Base-by-base conservation (phyloP, 2,888 invertebrate species). In the Ophion costatus region DNA sequence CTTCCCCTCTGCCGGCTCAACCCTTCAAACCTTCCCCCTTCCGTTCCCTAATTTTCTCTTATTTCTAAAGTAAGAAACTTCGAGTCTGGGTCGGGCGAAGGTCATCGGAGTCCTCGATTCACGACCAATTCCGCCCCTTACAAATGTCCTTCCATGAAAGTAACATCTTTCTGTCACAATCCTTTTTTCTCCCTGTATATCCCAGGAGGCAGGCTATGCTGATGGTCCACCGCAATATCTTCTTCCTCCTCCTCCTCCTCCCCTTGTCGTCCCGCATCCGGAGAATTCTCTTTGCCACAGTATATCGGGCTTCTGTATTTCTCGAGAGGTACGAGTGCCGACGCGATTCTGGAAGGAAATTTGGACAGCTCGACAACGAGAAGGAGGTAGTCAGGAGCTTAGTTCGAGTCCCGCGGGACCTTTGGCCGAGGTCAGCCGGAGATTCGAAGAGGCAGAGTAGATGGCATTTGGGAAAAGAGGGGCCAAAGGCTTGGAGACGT, bases 61-160 rank as follows among this genome's bases (percentile, higher is more conserved):
- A 74, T 78, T 29, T 33, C 7, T 17, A 24, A 74, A 61, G 38
- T 71, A 20, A 77, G 38, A 67, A 78, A 51, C 69, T 70, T 38
- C 2, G 33, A 64, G 59, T 74, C 51, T 20, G 56, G 74, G 59
- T 33, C 22, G 51, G 56, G 20, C n/a, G 51, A 51, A 73, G 77
- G 77, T 84, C 77, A 84, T 77, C 59, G 38, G 42, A 59, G 24
- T 74, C 74, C 57, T 61, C 59, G 63, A 59, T 69, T 74, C 66
- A 56, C 61, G 81, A 78, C 63, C 77, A 20, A 56, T 59, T 20
- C 75, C 71, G 66, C 22, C 59, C 22, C 59, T 76, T 85, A 85
- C 79, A 85, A 82, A 82, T 85, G 73, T 85, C 75, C 79, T 24
- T 85, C 66, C 59, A 79, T 75, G 76, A 85, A 82, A 76, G 76